phyloP scores from a whole-genome alignment of 2,888 invertebrate genomes.

The Uloborus plumipes region DNA sequence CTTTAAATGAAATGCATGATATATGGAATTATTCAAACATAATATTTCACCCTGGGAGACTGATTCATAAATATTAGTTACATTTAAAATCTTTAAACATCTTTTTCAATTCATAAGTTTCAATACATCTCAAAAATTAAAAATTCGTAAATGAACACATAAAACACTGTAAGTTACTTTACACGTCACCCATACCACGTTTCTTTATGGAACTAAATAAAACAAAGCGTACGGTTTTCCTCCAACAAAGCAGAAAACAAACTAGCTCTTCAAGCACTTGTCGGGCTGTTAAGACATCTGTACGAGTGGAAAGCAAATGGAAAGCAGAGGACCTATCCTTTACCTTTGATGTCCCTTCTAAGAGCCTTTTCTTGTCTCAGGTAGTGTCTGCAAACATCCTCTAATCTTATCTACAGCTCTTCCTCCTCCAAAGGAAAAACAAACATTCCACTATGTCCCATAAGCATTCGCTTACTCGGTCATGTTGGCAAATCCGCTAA shows the following conservation, averaged over 20 bases:
- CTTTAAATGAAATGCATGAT: no score
- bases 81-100: no score
- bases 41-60: no score
- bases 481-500: constrained; percentile 28
- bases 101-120: no score
- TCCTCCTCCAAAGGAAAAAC: constrained; percentile 30
- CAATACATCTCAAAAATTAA: no score
- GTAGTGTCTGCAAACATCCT: constrained; percentile 63
- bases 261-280: constrained; percentile 35
- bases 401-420: constrained; percentile 57
- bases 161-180: no score
- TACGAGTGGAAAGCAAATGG: constrained; percentile 63
- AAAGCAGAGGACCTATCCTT: constrained; percentile 54
- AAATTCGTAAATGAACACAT: no score
- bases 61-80: no score
- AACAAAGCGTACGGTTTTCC: constrained; percentile 5
- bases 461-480: constrained; percentile 28
- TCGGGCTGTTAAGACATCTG: constrained; percentile 59
- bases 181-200: no score
- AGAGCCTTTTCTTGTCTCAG: constrained; percentile 62
- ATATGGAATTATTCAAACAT: no score
- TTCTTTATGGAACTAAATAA: not conserved
- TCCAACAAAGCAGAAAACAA: not conserved
- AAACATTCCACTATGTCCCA: constrained; percentile 41
- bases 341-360: constrained; percentile 62